phyloP scores from a whole-genome alignment of 2,113 vertebrate genomes.

The Hyperopisus bebe region DNA sequence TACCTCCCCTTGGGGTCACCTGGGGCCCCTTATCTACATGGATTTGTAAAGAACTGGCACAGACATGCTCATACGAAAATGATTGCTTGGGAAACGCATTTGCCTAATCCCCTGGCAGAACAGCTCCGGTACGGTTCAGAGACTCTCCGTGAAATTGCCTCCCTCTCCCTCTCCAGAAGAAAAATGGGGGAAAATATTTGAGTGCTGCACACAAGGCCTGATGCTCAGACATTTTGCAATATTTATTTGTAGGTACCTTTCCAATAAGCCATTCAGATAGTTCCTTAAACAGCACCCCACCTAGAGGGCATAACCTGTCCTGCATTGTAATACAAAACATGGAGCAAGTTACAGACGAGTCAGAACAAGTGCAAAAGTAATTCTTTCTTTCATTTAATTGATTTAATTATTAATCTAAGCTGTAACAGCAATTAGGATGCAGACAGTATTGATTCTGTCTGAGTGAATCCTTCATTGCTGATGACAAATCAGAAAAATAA shows the following conservation, averaged over 20 bases:
- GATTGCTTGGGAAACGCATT: conserved; percentile 26
- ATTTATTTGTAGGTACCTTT: background rate
- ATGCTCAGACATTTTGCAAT: background rate
- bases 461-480: background rate
- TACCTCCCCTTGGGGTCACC: background rate
- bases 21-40: conserved; percentile 21
- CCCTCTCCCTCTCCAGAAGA: conserved; percentile 14
- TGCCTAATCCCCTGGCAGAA: conserved; percentile 25
- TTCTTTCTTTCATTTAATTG: background rate
- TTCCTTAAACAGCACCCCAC: background rate
- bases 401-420: background rate
- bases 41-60: background rate
- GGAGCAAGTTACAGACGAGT: background rate
- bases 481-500: background rate
- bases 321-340: background rate
- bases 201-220: background rate
- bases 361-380: background rate
- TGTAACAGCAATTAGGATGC: background rate
- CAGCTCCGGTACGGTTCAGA: background rate
- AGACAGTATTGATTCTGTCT: background rate
- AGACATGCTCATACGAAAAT: conserved; percentile 16
- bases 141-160: conserved; percentile 17
- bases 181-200: background rate
- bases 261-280: background rate
- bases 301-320: background rate